Evolutionary conservation across 2,888 invertebrate genomes (phyloP), one percentile per base, ranked within the genome.

Genomic region (Ramazzottius varieornatus): DNA sequence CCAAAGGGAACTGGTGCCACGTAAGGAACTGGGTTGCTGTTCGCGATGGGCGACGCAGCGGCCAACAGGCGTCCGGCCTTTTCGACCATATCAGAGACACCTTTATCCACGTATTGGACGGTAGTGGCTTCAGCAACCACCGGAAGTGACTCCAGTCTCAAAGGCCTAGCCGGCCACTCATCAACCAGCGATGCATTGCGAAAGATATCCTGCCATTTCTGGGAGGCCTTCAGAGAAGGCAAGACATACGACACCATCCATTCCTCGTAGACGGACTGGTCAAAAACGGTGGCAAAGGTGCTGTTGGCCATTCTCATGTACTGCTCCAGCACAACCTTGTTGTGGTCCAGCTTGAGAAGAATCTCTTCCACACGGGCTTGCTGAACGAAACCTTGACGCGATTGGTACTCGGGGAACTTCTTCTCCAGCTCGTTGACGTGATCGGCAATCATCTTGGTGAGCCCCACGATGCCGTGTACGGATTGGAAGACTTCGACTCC

Each of bases 201-300:
- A 29, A 54, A 29, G 4, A 13, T n/a, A 4, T 8, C 29, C 29
- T 29, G 8, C 54, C 54, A 54, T 4, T 16, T 24, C 4, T 4
- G 4, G 66, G 84, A 72, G 67, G 77, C 73, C 33, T 76, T 69
- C 33, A 75, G 71, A 66, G 74, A 68, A 69, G 83, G 83, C 73
- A 82, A 82, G 64, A 84, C 79, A 69, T 80, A 78, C 71, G 83
- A 83, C 70, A 84, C 83, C 34, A 84, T 79, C 80, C 83, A 84
- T 72, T 84, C 84, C 0, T 78, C 76, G 65, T 83, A 77, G 0
- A 81, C 81, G 71, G 79, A 80, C 66, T 79, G 77, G 73, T 83
- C 83, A 71, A 80, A 83, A 40, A 82, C 77, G 65, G 81, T 82
- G 32, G 73, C 73, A 72, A 84, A 76, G 0, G 81, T 74, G 67